Conservation (phyloP, 2,888 invertebrate species). For the Nebria salina region DNA sequence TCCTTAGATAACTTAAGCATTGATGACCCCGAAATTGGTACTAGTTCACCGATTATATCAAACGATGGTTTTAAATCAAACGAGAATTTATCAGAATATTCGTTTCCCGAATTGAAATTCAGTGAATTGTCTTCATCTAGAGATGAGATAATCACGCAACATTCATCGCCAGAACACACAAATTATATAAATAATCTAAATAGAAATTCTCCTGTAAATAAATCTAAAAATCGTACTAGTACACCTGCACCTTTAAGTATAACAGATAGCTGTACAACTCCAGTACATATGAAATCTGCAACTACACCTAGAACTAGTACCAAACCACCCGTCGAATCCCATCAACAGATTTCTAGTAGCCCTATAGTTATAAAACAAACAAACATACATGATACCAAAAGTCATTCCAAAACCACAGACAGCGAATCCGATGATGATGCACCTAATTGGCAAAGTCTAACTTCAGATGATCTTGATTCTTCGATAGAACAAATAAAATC, state of each 20-base stretch:
- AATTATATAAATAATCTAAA: background rate
- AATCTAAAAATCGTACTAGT: background rate
- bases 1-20: conserved; percentile 50
- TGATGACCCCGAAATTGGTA: conserved; percentile 53
- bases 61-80: conserved; percentile 20
- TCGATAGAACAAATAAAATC: background rate
- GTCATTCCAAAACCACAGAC: background rate
- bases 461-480: background rate
- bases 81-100: conserved; percentile 13
- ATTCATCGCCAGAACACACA: background rate
- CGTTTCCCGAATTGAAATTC: background rate
- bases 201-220: background rate
- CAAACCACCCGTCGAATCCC: background rate
- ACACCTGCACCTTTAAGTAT: background rate
- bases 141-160: background rate
- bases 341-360: background rate
- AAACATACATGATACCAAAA: background rate
- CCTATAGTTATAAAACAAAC: background rate
- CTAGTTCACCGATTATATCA: conserved; percentile 45
- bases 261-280: background rate
- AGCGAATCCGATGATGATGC: background rate
- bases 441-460: background rate
- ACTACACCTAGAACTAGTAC: background rate
- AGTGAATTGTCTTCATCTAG: background rate
- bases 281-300: background rate